Conservation (phyloP, 2,797 vertebrate genomes). For the Austrolebias charrua region DNA sequence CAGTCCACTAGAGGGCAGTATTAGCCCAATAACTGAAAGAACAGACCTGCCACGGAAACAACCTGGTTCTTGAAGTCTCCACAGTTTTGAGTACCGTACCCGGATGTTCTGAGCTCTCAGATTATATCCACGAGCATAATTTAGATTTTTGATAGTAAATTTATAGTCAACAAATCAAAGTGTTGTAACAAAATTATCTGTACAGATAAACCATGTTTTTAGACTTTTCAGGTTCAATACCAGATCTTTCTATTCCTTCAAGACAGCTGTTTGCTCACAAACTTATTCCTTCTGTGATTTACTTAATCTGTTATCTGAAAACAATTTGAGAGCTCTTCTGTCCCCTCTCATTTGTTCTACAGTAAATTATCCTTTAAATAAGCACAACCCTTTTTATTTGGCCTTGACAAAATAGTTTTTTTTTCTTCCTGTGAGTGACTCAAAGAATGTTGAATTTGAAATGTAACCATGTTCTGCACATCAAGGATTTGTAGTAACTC, state of each 20-base stretch:
- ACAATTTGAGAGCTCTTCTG: too few relatives aligned
- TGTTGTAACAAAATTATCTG: not conserved
- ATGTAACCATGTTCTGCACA: not conserved
- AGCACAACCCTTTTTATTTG: too few relatives aligned
- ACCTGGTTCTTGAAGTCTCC: not conserved
- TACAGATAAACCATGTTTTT: too few relatives aligned
- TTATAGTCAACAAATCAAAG: not conserved
- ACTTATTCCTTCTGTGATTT: too few relatives aligned
- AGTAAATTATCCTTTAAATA: too few relatives aligned
- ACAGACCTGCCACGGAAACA: not conserved
- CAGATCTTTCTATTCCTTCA: not conserved
- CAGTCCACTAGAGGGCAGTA: constrained; percentile 48
- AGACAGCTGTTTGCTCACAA: too few relatives aligned
- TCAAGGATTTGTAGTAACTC: not conserved
- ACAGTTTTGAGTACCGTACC: not conserved
- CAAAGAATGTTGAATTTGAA: not conserved
- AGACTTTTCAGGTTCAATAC: too few relatives aligned
- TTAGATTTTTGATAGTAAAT: not conserved
- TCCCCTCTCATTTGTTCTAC: too few relatives aligned
- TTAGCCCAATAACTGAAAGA: constrained; percentile 18
- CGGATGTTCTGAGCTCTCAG: not conserved
- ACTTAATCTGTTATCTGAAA: too few relatives aligned
- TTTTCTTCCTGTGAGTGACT: too few relatives aligned
- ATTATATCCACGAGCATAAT: not conserved
- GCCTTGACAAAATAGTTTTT: too few relatives aligned